Conservation (phyloP, 2,888 invertebrate genomes). For the Hirtodrosophila histrioides region DNA sequence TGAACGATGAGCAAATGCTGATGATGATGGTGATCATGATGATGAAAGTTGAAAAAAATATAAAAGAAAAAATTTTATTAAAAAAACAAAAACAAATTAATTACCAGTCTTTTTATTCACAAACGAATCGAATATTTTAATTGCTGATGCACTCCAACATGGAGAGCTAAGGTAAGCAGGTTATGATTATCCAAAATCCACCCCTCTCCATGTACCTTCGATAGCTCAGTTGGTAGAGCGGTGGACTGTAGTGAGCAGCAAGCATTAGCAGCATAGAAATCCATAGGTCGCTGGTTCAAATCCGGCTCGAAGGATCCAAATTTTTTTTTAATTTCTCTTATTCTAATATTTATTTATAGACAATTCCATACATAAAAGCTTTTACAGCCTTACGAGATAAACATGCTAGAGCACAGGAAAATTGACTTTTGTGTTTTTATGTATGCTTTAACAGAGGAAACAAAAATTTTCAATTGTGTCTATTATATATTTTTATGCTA, state of each 20-base stretch:
- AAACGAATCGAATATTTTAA: neutral
- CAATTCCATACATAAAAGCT: too few species aligned
- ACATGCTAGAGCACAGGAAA: too few species aligned
- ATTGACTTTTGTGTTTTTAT: too few species aligned
- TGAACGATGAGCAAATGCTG: slow-evolving; percentile 45
- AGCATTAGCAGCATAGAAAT: slow-evolving; percentile 37
- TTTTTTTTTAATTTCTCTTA: slow-evolving; percentile 6
- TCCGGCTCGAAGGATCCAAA: slow-evolving; percentile 75
- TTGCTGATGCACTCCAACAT: neutral
- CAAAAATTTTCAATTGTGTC: too few species aligned
- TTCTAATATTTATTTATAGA: neutral
- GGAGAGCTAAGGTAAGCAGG: neutral
- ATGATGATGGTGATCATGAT: slow-evolving; percentile 59
- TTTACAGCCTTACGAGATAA: too few species aligned
- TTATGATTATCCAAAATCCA: slow-evolving; percentile 12
- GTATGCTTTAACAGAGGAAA: too few species aligned
- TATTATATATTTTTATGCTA: too few species aligned
- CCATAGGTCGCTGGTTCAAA: slow-evolving; percentile 81
- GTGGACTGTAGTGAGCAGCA: slow-evolving; percentile 71
- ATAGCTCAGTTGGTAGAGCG: slow-evolving; percentile 80
- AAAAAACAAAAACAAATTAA: slow-evolving; percentile 55
- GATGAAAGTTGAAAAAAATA: slow-evolving; percentile 68
- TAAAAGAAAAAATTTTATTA: slow-evolving; percentile 68
- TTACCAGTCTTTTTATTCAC: slow-evolving; percentile 25
- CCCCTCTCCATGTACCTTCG: slow-evolving; percentile 61